phyloP scores from a whole-genome alignment of 2,797 vertebrate species.

The Hippoglossus hippoglossus region DNA sequence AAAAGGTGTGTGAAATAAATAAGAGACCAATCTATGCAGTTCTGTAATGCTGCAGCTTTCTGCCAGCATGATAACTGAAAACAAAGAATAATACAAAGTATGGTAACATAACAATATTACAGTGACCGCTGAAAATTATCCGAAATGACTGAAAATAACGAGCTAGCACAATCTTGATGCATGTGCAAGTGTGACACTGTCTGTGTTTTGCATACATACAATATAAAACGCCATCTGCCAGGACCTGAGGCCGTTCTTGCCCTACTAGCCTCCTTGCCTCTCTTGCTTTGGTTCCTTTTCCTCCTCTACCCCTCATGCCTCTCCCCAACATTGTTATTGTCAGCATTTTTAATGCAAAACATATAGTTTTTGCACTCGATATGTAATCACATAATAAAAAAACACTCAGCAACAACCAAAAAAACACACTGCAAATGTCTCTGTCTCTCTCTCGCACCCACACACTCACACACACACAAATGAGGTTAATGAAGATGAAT shows the following conservation, averaged over 20 bases:
- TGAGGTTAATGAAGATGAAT: constrained; percentile 87
- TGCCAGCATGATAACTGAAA: neutral
- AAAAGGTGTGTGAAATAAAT: neutral
- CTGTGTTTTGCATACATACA: constrained; percentile 78
- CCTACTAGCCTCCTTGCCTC: constrained; percentile 84
- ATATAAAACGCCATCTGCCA: constrained; percentile 85
- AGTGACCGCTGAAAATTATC: neutral
- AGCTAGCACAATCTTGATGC: constrained; percentile 42
- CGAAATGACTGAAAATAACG: constrained; percentile 39
- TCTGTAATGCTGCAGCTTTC: neutral
- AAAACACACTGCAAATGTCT: constrained; percentile 25
- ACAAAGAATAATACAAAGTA: constrained; percentile 1
- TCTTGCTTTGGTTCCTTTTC: constrained; percentile 54
- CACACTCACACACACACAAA: constrained; percentile 66
- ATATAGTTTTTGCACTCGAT: neutral
- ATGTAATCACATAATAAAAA: constrained; percentile 38
- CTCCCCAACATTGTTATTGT: constrained; percentile 43
- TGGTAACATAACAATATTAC: neutral
- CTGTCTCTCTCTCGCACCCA: constrained; percentile 16
- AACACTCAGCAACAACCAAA: neutral
- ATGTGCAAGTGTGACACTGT: constrained; percentile 65
- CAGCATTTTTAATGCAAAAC: constrained; percentile 38
- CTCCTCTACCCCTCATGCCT: constrained; percentile 37
- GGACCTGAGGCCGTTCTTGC: constrained; percentile 86
- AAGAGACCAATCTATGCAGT: neutral